Base-by-base conservation (phyloP, 2,888 invertebrate genomes). In the Ichneumoninae sp. region DNA sequence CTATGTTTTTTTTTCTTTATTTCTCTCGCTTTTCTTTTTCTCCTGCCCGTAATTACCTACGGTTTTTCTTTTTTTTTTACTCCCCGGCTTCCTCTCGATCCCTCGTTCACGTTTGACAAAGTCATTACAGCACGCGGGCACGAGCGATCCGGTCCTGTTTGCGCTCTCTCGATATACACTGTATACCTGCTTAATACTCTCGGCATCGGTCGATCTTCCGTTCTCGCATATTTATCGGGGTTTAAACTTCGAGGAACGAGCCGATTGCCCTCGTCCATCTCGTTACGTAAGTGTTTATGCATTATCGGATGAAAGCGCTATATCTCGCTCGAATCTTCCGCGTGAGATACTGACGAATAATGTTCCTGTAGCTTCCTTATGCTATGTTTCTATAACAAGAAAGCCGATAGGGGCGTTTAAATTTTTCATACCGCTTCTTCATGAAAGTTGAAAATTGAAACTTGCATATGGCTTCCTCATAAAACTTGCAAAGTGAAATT, bases 81-180 rank as follows among this genome's bases (percentile, higher is more conserved):
- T 74, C 60, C 57, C 52, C 47, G 36, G 62, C 40, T 47, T 54
- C 57, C 60, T 54, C 52, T 62, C 62, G 47, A 74, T 83, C 69
- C 52, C 40, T 71, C 74, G 60, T 76, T 75, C 78, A 80, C 86
- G 66, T 85, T 87, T 87, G 88, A 88, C 87, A 83, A 86, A 86
- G 85, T 87, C 86, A 86, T 88, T 85, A 86, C 80, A 68, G 77
- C 68, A 70, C 62, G 80, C 71, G 65, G 36, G 47, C 77, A 72
- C 74, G 74, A 75, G 72, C 68, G 36, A 75, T 62, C 52, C 50
- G 47, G 60, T 68, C 80, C 76, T 68, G 71, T 10, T 69, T 77
- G 72, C 82, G 16, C 19, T 36, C 62, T 33, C 62, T 13, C 76
- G 54, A 77, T 54, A 47, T 57, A 57, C 7, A 57, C 19, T n/a